Evolutionary conservation across 1,140 invertebrate genomes (phyloP).

Genomic region (Nasonia vitripennis): DNA sequence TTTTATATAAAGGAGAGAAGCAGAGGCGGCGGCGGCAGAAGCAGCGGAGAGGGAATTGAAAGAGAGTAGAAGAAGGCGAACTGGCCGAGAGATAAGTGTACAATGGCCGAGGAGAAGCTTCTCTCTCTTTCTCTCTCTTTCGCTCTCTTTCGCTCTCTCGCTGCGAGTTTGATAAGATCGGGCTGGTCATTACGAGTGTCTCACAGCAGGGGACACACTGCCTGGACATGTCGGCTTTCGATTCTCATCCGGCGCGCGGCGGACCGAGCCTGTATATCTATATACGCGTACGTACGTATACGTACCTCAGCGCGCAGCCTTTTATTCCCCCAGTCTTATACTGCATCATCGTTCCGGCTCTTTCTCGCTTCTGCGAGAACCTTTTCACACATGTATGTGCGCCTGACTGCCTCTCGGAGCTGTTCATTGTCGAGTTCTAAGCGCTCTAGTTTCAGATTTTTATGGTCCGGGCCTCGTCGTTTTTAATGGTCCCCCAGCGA

Average conservation of each 20-base stretch:
- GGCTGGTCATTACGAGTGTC: constrained; percentile 70
- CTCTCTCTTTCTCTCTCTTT: background rate
- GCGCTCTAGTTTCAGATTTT: constrained; percentile 25
- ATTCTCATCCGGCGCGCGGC: constrained; percentile 60
- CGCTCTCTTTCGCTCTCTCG: constrained; percentile 50
- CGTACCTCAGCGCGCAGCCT: background rate
- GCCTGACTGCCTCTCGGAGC: background rate
- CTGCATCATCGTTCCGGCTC: constrained; percentile 53
- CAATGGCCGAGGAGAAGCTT: constrained; percentile 63
- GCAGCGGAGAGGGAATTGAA: constrained; percentile 50
- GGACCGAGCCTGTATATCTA: background rate
- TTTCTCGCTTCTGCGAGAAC: constrained; percentile 20
- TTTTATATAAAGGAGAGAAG: constrained; percentile 48
- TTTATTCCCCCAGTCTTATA: constrained; percentile 43
- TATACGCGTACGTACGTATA: background rate
- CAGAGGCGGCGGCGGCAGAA: constrained; percentile 16
- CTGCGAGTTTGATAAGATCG: constrained; percentile 66
- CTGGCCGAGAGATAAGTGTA: constrained; percentile 65
- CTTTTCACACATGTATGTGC: constrained; percentile 11
- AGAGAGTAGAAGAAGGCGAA: constrained; percentile 55
- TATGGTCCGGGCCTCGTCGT: constrained; percentile 4
- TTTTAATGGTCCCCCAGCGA: background rate
- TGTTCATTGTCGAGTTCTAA: constrained; percentile 34
- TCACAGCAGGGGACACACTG: constrained; percentile 66
- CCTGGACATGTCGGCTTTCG: constrained; percentile 68